Percentiles rank a stretch among this genome's conserved stretches.
Conservation (phyloP, 2,797 vertebrate species). For the Pangasius sanitwongsei region DNA sequence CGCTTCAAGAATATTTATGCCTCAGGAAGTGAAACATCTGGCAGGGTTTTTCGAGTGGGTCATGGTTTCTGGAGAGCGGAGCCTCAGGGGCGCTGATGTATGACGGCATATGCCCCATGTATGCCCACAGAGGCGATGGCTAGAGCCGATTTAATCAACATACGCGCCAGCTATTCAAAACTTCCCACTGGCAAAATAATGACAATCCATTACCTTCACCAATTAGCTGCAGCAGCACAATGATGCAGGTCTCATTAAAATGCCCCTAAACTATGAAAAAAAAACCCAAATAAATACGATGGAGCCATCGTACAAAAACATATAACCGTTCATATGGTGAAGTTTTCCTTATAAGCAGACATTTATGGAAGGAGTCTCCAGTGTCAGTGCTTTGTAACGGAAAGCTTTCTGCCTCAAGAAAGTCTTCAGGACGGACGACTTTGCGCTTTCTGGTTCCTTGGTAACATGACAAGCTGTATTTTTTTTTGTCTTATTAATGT, state of each 20-base stretch:
- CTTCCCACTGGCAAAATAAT: conserved; percentile 9
- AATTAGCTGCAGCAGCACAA: background rate
- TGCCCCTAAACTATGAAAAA: background rate
- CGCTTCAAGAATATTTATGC: conserved; percentile 52
- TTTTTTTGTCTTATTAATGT: background rate
- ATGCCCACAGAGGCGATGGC: conserved; percentile 11
- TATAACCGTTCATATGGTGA: background rate
- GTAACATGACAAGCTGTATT: background rate
- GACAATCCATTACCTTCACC: background rate
- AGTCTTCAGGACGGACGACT: background rate
- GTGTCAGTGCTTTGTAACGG: background rate
- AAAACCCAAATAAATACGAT: no score
- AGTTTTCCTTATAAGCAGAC: background rate
- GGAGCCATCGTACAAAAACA: background rate
- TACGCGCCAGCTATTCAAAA: background rate
- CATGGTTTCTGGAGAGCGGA: conserved; percentile 43
- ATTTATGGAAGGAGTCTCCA: background rate
- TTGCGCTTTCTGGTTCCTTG: background rate
- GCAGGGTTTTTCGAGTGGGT: conserved; percentile 28
- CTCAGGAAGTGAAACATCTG: conserved; percentile 54
- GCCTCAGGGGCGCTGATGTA: conserved; percentile 33
- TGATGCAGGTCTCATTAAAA: background rate
- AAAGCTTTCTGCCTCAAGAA: background rate
- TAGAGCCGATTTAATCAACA: conserved; percentile 43
- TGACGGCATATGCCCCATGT: background rate